Base-by-base conservation (phyloP, 2,113 vertebrate species). In the Camarhynchus parvulus region DNA sequence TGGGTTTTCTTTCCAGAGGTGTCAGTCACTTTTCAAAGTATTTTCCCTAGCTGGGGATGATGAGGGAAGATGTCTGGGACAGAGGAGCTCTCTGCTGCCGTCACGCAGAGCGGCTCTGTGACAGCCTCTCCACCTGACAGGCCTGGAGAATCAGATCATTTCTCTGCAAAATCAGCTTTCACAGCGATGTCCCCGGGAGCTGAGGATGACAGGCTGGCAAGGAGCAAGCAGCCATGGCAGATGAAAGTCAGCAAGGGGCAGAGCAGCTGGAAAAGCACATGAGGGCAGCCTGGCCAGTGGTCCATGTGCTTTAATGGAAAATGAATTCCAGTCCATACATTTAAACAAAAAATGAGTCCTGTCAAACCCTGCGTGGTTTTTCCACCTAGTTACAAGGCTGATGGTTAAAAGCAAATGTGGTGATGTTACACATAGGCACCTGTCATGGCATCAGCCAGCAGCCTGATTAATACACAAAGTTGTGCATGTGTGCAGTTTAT, bases 1-100 rank as follows among this genome's bases (percentile, higher is more conserved):
- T 33, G 39, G 35, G 28, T 63, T 95, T 87, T 83, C 46, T 77
- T 77, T 50, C 63, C 68, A 74, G 72, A 90, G 9, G 37, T 53
- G 47, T 81, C 90, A 90, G 76, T 95, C 90, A 87, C 49, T 84
- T 89, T 52, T 84, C 69, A 87, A 52, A 84, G 92, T 42, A 64
- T 89, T 94, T 94, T 75, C 70, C 33, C 56, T 89, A 8, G 69
- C 56, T 89, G 69, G 56, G 61, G 39, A 44, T 70, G 92, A 79
- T 47, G 90, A 82, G 75, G 87, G 74, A 89, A 91, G 90, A 67
- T 0, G 1, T 64, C 88, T 84, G 56, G 87, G 78, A 85, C 72
- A 49, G 82, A 83, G 84, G 81, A 64, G 70, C 78, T 70, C 91
- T 87, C 84, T 95, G 87, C 84, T 83, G 75, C 79, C 2, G 0